Percentiles rank a stretch among this genome's conserved stretches.
These are phyloP conservation scores for Tryphoninae sp. DNA, from an alignment of 2,888 invertebrate genomes.

Conservation along the genomic window DNA sequence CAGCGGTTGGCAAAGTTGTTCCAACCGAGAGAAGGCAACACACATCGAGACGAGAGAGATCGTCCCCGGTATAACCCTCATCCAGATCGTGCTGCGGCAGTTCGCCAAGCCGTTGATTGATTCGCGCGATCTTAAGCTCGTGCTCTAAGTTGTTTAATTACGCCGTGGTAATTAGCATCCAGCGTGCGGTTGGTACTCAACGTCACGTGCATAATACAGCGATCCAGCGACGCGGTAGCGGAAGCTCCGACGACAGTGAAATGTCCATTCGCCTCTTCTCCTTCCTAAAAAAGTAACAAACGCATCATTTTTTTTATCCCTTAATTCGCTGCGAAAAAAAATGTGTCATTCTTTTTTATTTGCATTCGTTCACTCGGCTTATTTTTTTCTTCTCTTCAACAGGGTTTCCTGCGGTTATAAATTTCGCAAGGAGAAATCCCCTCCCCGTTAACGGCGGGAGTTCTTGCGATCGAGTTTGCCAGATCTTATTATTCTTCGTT, in stretches of 20 bases:
- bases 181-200: conserved; percentile 45
- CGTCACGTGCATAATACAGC: conserved; percentile 38
- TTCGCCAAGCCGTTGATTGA: conserved; percentile 69
- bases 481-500: conserved; percentile 56
- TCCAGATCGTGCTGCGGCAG: conserved; percentile 58
- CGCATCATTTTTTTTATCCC: no score
- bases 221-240: conserved; percentile 1
- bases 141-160: conserved; percentile 67
- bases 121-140: conserved; percentile 70
- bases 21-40: neutral
- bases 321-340: neutral
- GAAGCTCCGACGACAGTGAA: neutral
- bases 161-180: conserved; percentile 72
- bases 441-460: conserved; percentile 43
- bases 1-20: conserved; percentile 8
- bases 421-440: conserved; percentile 39
- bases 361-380: neutral
- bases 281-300: neutral
- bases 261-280: neutral
- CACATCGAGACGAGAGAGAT: conserved; percentile 29
- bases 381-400: neutral
- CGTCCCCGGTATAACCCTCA: conserved; percentile 46
- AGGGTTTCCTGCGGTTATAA: conserved; percentile 38
- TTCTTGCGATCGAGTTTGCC: conserved; percentile 59
- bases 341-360: neutral